Conservation (phyloP, 2,888 invertebrate species). For the Macroteleia sp. region DNA sequence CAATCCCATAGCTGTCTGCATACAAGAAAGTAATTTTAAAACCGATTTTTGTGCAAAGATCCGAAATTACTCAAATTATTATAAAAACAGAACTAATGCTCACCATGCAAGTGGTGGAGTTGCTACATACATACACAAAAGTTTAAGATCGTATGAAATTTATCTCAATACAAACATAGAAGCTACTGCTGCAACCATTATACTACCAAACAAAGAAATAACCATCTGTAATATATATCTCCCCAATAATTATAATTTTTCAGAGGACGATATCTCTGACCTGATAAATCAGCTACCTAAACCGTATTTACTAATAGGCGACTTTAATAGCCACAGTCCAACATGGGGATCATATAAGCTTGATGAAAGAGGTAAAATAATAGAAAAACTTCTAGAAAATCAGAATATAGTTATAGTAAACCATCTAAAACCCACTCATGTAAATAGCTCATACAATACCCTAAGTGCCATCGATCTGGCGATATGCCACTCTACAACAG, state of each 20-base stretch:
- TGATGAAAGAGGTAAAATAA: conserved; percentile 61
- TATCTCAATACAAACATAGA: conserved; percentile 50
- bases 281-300: conserved; percentile 27
- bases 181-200: conserved; percentile 53
- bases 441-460: conserved; percentile 24
- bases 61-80: background rate
- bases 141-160: conserved; percentile 6
- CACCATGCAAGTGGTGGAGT: conserved; percentile 63
- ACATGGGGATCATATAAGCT: conserved; percentile 56
- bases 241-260: conserved; percentile 21
- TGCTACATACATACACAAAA: background rate
- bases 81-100: conserved; percentile 43
- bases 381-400: conserved; percentile 36
- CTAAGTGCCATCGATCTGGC: conserved; percentile 63
- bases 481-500: conserved; percentile 33
- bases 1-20: background rate
- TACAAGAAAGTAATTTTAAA: conserved; percentile 39
- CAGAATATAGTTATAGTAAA: conserved; percentile 30
- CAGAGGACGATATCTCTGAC: background rate
- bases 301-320: conserved; percentile 62
- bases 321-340: conserved; percentile 64
- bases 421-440: conserved; percentile 48
- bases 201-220: background rate
- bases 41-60: background rate
- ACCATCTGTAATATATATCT: conserved; percentile 37